A percentile compares a stretch with the other conserved stretches of the same genome.
Evolutionary conservation across 1,140 invertebrate species (phyloP).

Genomic region (Lepidotrigona ventralis): DNA sequence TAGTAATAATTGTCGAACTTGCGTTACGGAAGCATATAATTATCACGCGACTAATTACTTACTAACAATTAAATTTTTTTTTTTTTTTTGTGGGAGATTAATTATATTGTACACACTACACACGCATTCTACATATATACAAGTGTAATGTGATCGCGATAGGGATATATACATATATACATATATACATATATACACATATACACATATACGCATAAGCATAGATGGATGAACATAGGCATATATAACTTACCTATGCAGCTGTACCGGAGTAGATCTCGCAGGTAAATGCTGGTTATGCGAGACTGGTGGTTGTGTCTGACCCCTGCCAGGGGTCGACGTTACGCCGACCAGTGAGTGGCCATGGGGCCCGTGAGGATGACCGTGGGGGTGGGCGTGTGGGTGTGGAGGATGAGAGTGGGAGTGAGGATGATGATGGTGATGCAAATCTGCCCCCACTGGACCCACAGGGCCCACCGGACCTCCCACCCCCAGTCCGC

Average conservation of each 20-base stretch:
- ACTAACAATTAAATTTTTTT: neutral
- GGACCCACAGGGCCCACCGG: constrained; percentile 74
- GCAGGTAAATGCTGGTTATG: constrained; percentile 78
- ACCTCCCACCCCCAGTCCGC: constrained; percentile 78
- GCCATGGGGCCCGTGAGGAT: constrained; percentile 73
- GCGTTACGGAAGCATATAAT: neutral
- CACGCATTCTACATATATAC: neutral
- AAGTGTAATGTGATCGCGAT: constrained; percentile 16
- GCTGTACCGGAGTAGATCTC: constrained; percentile 76
- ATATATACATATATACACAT: neutral
- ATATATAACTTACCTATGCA: constrained; percentile 71
- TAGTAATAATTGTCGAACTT: neutral
- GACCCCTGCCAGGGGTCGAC: constrained; percentile 74
- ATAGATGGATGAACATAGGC: neutral
- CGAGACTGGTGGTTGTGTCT: constrained; percentile 75
- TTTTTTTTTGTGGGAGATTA: neutral
- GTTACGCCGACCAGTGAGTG: constrained; percentile 75
- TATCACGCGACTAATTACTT: neutral
- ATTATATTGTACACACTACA: constrained; percentile 25
- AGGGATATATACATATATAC: neutral
- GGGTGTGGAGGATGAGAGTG: constrained; percentile 75
- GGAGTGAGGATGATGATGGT: constrained; percentile 76
- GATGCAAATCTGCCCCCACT: constrained; percentile 76
- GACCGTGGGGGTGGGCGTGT: constrained; percentile 75
- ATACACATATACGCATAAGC: neutral